Evolutionary conservation across 1,140 invertebrate species (phyloP), one percentile per base, ranked within the genome.

Genomic region (Stenopsyche tienmushanensis): DNA sequence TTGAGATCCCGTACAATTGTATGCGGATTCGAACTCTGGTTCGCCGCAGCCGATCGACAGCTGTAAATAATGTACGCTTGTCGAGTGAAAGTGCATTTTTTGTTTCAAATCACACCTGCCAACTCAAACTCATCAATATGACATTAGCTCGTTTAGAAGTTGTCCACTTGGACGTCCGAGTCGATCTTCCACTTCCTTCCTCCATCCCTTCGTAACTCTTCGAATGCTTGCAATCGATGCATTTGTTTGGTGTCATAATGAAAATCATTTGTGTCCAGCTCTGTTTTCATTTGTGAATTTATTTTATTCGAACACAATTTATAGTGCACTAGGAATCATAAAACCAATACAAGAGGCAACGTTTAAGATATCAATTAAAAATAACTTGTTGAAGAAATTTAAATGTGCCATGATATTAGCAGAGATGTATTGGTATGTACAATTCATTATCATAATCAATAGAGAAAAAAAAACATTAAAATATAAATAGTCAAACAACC

Each of bases 11-110:
- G 26, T 18, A 21, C 21, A 13, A 21, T 50, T 5, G 21, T 21
- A 21, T 50, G 15, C 21, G 5, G 29, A n/a, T 34, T 34, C 13
- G 29, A 34, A 13, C 29, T n/a, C n/a, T 13, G 29, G 5, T 34
- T 34, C 5, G 13, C 13, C 13, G 29, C 13, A 34, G 20, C 21
- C 10, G 50, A 23, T 42, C 15, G 26, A 53, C 5, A 50, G 15
- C 7, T 23, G 15, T 50, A 20, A 21, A 17, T 20, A 20, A 55
- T 55, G n/a, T 21, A 3, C 10, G 1, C 13, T n/a, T 34, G 53
- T 21, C 53, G 18, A 57, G 54, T 57, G 54, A 57, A 57, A 57
- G 54, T 57, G 54, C 20, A 57, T 41, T 55, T 41, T 42, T 9
- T 25, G 18, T 39, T 15, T 21, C 8, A 57, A 57, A 39, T 57